Percentiles rank a stretch among this genome's conserved stretches.
Evolutionary conservation across 2,797 vertebrate species (phyloP).

Genomic region (Phrynocephalus guinanensis): DNA sequence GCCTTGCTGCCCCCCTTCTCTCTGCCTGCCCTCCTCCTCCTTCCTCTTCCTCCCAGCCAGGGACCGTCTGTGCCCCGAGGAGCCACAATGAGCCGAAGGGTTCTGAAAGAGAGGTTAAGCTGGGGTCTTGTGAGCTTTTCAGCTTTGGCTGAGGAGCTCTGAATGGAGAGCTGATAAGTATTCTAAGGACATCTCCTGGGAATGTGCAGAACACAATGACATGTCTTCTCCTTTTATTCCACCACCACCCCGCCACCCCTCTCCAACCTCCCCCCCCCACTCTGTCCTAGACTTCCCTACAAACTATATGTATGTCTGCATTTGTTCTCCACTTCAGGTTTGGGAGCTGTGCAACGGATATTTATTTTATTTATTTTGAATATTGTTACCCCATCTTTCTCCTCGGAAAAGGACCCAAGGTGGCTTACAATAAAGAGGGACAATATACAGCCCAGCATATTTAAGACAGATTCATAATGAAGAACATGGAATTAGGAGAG

Average conservation of each 20-base stretch:
- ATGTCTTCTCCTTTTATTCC: constrained; percentile 72
- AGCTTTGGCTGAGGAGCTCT: constrained; percentile 12
- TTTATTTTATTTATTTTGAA: too few relatives aligned
- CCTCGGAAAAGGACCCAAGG: too few relatives aligned
- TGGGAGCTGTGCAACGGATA: not conserved
- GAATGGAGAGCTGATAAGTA: constrained; percentile 44
- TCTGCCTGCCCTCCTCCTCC: not conserved
- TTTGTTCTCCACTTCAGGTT: not conserved
- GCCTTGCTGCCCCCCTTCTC: not conserved
- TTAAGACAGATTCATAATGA: too few relatives aligned
- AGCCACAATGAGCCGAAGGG: not conserved
- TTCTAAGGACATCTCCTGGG: constrained; percentile 31
- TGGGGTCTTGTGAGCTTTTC: constrained; percentile 40
- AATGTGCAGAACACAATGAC: constrained; percentile 72
- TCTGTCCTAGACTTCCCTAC: constrained; percentile 1
- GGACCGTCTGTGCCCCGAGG: not conserved
- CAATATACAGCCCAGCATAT: too few relatives aligned
- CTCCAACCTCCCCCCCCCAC: constrained; percentile 36
- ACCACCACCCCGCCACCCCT: not conserved
- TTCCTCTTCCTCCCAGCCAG: not conserved
- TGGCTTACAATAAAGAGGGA: too few relatives aligned
- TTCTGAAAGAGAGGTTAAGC: constrained; percentile 40
- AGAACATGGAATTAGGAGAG: too few relatives aligned
- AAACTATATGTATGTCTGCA: not conserved
- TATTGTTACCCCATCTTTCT: too few relatives aligned